These are phyloP conservation scores for Pteropus rufus DNA, from an alignment of 2,797 vertebrate species.

Conservation along the genomic window DNA sequence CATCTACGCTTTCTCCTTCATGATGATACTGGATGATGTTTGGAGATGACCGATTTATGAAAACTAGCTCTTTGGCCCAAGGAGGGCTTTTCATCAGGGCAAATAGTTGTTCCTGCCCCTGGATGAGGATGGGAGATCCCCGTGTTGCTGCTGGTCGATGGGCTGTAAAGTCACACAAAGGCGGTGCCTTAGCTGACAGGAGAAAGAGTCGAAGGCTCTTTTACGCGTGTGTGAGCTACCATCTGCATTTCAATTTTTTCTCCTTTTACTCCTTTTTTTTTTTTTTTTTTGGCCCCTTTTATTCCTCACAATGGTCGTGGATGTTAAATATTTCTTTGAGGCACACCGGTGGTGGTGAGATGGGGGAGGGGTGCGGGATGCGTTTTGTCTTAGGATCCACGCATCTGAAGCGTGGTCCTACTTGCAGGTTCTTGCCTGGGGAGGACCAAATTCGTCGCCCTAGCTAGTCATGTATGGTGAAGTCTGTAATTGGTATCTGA, in stretches of 20 bases:
- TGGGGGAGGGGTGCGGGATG: neutral
- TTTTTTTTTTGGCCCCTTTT: neutral
- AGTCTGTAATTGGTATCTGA: neutral
- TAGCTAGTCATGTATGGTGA: rapidly evolving
- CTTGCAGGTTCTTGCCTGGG: neutral
- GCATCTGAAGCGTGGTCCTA: too few species aligned
- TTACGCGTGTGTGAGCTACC: rapidly evolving
- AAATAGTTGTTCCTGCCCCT: neutral
- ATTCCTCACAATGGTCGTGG: neutral
- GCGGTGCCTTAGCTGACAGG: neutral
- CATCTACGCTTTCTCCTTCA: neutral
- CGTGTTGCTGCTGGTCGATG: neutral
- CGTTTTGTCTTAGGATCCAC: neutral
- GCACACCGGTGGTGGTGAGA: neutral
- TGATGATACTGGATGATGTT: neutral
- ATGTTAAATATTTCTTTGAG: neutral
- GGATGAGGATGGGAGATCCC: neutral
- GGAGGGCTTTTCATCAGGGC: neutral
- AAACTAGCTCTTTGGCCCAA: neutral
- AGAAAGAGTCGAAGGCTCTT: neutral
- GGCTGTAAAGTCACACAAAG: neutral
- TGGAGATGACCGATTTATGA: neutral
- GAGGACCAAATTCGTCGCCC: neutral
- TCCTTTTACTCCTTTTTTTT: neutral
- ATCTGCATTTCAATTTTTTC: rapidly evolving